Base-by-base conservation (phyloP, 2,113 vertebrate genomes). In the Phylloscopus whistleri region DNA sequence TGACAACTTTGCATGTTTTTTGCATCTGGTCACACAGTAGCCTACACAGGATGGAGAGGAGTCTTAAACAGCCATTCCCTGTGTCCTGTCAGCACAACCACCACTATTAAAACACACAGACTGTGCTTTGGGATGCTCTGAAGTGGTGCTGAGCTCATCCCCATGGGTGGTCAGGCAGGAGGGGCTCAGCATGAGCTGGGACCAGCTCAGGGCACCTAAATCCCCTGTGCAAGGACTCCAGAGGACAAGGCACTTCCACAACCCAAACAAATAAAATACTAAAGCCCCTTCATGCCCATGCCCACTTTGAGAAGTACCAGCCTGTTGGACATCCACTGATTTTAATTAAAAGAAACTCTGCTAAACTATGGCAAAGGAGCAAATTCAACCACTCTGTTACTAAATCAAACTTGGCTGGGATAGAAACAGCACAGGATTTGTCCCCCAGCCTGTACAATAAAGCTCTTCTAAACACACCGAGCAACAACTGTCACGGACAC, bases 111-210 rank as follows among this genome's bases (percentile, higher is more conserved):
- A 93, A 11, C 35, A 30, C 70, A 41, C 0, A 6, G 49, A 23
- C 41, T 33, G 4, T 14, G 48, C 58, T 56, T 9, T 11, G 87
- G 62, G 79, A 28, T 70, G 41, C 3, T n/a, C 30, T 14, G 30
- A 43, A 37, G 28, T 0, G 19, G 7, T 2, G 21, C 24, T 30
- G 83, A 64, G 49, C 19, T 84, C 17, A 49, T 27, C 5, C 19
- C 51, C 83, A 6, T 0, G 1, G 1, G 10, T 8, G 69, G 12
- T 5, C 10, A 11, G n/a, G 35, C 62, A 48, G 48, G 23, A 23
- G 30, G 39, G 7, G 31, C 22, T 51, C 75, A 49, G 51, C 75
- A 16, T 2, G 17, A 58, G 3, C 2, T 3, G 2, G 6, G 26
- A 28, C 30, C 53, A 41, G 5, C 53, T 33, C 41, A 4, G 44